These are phyloP conservation scores for Tryphoninae sp. DNA, from an alignment of 2,888 invertebrate species.

Conservation along the genomic window DNA sequence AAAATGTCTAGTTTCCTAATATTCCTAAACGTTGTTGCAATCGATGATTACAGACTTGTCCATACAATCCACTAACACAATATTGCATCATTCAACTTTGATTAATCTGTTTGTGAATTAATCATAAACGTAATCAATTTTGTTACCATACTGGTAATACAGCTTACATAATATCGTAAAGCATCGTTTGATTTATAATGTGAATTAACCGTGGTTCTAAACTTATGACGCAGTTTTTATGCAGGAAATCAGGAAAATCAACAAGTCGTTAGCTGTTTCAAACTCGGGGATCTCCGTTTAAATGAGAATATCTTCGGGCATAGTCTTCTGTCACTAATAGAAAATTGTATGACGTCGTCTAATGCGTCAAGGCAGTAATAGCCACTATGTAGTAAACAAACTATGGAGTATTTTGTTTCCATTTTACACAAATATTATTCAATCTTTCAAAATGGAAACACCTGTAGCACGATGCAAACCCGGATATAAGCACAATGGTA, in stretches of 20 bases:
- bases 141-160: neutral
- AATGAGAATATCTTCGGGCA: neutral
- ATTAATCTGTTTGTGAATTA: neutral
- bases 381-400: no score
- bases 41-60: neutral
- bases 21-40: no score
- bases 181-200: constrained; percentile 20
- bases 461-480: neutral
- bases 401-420: neutral
- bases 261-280: constrained; percentile 2
- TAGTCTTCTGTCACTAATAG: neutral
- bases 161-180: neutral
- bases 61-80: neutral
- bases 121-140: neutral
- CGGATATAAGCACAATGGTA: neutral
- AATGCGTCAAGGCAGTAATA: neutral
- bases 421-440: neutral
- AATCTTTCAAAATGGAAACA: neutral
- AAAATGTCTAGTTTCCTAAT: no score
- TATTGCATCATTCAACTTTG: neutral
- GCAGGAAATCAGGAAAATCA: constrained; percentile 13
- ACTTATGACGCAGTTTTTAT: neutral
- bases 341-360: constrained; percentile 2
- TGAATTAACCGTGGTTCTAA: constrained; percentile 4
- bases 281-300: constrained; percentile 26